phyloP scores from a whole-genome alignment of 2,797 vertebrate genomes.

The Ctenochaetus hawaiiensis region DNA sequence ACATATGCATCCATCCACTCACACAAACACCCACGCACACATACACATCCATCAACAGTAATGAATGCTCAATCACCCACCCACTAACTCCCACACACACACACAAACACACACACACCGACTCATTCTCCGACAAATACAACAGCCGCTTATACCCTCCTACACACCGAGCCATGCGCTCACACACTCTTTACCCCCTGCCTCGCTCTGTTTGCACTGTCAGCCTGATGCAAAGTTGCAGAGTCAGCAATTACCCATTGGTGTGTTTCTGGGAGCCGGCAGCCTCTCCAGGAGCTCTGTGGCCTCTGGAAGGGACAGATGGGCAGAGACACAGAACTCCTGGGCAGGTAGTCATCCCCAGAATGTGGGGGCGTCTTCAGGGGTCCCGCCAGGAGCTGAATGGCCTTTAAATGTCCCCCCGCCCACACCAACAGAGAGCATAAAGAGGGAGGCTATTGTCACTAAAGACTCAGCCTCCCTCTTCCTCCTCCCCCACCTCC shows the following conservation, averaged over 20 bases:
- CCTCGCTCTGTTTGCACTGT: conserved; percentile 68
- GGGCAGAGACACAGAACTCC: conserved; percentile 79
- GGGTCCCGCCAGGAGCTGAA: conserved; percentile 74
- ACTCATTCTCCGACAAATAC: conserved; percentile 57
- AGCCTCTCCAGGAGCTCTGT: conserved; percentile 40
- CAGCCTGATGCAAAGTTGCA: conserved; percentile 65
- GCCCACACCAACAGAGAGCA: conserved; percentile 67
- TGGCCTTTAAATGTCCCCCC: conserved; percentile 73
- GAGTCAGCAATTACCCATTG: conserved; percentile 70
- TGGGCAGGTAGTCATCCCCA: conserved; percentile 87
- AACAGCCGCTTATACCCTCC: conserved; percentile 47
- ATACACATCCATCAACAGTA: conserved; percentile 66
- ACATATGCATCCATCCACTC: conserved; percentile 50
- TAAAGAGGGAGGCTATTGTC: conserved; percentile 80
- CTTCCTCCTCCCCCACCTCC: conserved; percentile 52
- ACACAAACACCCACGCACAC: conserved; percentile 66
- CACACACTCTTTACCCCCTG: conserved; percentile 64
- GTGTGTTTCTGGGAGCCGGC: conserved; percentile 33
- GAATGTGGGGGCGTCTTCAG: conserved; percentile 80
- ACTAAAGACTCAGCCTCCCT: conserved; percentile 60
- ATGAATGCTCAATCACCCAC: conserved; percentile 70
- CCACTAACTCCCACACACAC: conserved; percentile 57
- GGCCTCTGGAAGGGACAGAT: conserved; percentile 81
- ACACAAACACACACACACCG: conserved; percentile 47
- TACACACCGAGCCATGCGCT: conserved; percentile 42